Conservation (phyloP, 2,113 vertebrate genomes). For the Petromus typicus region DNA sequence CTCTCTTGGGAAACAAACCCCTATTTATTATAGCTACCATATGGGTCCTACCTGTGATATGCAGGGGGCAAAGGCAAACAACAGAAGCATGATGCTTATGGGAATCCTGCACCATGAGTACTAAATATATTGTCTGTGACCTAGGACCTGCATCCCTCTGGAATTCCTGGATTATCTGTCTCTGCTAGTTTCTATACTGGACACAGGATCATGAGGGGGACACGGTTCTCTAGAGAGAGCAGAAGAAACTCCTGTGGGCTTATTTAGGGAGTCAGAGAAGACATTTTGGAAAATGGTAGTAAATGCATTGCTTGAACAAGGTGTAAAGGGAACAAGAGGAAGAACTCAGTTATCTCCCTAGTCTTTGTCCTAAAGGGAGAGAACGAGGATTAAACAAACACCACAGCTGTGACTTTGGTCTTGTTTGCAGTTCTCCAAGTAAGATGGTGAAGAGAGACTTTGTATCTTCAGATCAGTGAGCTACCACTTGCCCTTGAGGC, state of each 20-base stretch:
- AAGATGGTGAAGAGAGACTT: not conserved
- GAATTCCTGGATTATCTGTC: not conserved
- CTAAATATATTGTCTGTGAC: not conserved
- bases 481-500: not conserved
- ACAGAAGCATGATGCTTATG: accelerated
- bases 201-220: not conserved
- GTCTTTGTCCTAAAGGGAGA: not conserved
- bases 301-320: not conserved
- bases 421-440: not conserved
- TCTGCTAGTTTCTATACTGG: not conserved
- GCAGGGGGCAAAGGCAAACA: not conserved
- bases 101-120: not conserved
- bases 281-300: not conserved
- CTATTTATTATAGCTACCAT: accelerated
- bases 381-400: not conserved
- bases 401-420: not conserved
- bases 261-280: not conserved
- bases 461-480: not conserved
- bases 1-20: not conserved
- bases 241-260: not conserved
- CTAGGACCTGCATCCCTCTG: not conserved
- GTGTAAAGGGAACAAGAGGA: accelerated
- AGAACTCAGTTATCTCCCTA: not conserved
- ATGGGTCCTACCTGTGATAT: not conserved
- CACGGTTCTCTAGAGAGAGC: not conserved